Base-by-base conservation (phyloP, 2,797 vertebrate genomes). In the Gallirallus australis region DNA sequence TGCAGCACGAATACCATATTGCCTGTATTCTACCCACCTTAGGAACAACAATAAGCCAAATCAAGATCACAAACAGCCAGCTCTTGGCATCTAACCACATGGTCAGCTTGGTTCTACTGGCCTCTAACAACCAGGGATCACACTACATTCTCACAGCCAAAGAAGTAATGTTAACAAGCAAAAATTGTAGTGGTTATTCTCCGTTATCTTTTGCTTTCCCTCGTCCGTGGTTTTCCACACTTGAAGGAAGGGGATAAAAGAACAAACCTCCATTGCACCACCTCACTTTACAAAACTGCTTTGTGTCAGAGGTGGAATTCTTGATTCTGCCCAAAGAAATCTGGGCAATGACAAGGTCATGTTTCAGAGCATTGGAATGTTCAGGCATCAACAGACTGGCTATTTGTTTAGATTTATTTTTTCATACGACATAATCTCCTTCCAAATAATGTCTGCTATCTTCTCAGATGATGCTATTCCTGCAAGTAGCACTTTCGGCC, bases 351-450 rank as follows among this genome's bases (percentile, higher is more conserved):
- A 47, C 16, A 71, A 13, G 11, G 33, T 85, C 92, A 20, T 50
- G 27, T 77, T 90, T 80, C 60, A 64, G 33, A 82, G 23, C 33
- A 80, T 31, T 71, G 18, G 30, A 78, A 56, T 57, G 20, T 71
- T 82, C 40, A 84, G 50, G 11, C 50, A 48, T 47, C 53, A 88
- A n/a, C 33, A 91, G 48, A 64, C 30, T 66, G 45, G 23, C 23
- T 82, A 59, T 93, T 94, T 82, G 23, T 64, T 96, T 60, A 33
- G 52, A 21, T 69, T 77, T 86, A 45, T 56, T 89, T 93, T 90
- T 94, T 75, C 40, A 28, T 53, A 37, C 18, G 30, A 82, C 25
- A 80, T 72, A 73, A 56, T 89, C 60, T 79, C 16, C 20, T 94
- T 77, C 40, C 78, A 91, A 76, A 76, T 68, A 81, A 68, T 61